Base-by-base conservation (phyloP, 2,888 invertebrate species). In the Acleris emargana region DNA sequence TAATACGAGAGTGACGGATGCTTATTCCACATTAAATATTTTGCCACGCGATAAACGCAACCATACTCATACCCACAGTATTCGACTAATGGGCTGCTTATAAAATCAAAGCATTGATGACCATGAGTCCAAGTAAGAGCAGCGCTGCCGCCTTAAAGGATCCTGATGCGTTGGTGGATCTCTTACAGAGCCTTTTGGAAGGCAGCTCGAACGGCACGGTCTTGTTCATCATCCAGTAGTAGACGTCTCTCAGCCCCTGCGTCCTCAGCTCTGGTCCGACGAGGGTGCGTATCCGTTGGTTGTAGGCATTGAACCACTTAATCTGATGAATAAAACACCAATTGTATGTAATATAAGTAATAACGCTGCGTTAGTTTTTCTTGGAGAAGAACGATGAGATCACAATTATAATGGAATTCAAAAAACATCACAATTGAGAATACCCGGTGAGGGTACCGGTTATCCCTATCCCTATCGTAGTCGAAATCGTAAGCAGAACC, bases 221-320 rank as follows among this genome's bases (percentile, higher is more conserved):
- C 83, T 96, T 96, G 75, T 95, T 95, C 94, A 96, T 95, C 95
- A 97, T 95, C 97, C 97, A 97, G 76, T 95, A 94, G 81, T 95
- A 96, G 1, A 95, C 97, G 68, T 94, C 94, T 84, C 94, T 95
- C 72, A 95, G 94, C 1, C 94, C 94, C 78, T 95, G 95, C 45
- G 89, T 93, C 76, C 95, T 95, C 49, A 97, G 87, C 78, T 97
- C 96, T 0, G 95, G 93, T 0, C 97, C 97, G 4, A 97, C 95
- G 54, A 94, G 90, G 64, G 94, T 93, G 43, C 96, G 93, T 67
- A 97, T 95, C 72, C 95, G 93, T 13, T 94, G 93, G 84, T 97
- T 97, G 85, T 97, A 97, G 11, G 94, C 89, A 78, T 97, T 97
- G 58, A 97, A 86, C 96, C 97, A 97, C 28, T 93, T 94, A 84